These are phyloP conservation scores for Stenchaetothrips biformis DNA, from an alignment of 2,888 invertebrate genomes.

Conservation along the genomic window DNA sequence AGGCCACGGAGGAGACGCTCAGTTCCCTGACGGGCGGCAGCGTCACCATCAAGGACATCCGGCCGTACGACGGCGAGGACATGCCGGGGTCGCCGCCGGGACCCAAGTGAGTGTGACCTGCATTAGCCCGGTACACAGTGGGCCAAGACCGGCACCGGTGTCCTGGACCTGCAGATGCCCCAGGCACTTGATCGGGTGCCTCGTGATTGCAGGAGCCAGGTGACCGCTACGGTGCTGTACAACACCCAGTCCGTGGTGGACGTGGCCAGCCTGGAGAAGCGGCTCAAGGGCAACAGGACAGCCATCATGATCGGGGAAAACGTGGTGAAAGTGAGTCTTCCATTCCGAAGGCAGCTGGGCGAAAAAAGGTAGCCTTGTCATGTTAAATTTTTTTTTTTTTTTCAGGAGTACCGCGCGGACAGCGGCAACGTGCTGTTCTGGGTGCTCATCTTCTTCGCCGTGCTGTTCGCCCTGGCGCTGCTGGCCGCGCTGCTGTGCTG, in stretches of 20 bases:
- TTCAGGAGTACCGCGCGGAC: slow-evolving; percentile 64
- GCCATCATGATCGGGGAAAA: slow-evolving; percentile 21
- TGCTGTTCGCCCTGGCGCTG: slow-evolving; percentile 66
- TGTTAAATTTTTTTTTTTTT: background rate
- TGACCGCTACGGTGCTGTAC: slow-evolving; percentile 65
- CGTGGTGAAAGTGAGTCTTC: background rate
- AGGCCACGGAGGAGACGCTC: slow-evolving; percentile 67
- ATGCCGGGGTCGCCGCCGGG: background rate
- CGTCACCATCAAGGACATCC: slow-evolving; percentile 68
- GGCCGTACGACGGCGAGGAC: slow-evolving; percentile 51
- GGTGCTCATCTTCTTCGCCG: slow-evolving; percentile 70
- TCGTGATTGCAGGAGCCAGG: slow-evolving; percentile 56
- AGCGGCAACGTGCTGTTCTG: slow-evolving; percentile 63
- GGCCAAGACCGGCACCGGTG: too few relatives aligned
- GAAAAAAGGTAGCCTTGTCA: background rate
- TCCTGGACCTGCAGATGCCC: too few relatives aligned
- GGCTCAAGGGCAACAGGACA: slow-evolving; percentile 31
- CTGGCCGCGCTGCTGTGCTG: slow-evolving; percentile 73
- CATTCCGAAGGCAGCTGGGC: background rate
- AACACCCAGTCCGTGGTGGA: slow-evolving; percentile 45
- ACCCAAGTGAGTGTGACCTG: background rate
- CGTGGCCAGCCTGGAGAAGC: slow-evolving; percentile 29
- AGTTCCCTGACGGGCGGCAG: slow-evolving; percentile 73
- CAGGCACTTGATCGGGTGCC: background rate
- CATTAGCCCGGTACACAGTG: too few relatives aligned